phyloP scores from a whole-genome alignment of 2,888 invertebrate genomes.

The Anthrax anthrax region DNA sequence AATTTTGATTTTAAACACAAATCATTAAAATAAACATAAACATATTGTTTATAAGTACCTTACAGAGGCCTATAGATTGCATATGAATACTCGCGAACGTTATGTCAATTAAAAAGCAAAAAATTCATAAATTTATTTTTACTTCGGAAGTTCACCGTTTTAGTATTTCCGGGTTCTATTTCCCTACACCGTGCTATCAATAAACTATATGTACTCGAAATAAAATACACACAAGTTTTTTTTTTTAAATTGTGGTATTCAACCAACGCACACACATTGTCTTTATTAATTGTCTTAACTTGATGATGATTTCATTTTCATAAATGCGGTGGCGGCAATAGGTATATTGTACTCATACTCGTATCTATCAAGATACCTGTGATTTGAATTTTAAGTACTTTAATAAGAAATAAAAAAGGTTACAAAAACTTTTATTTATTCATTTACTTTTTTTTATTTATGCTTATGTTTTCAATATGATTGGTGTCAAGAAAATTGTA shows the following conservation, averaged over 20 bases:
- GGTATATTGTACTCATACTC: not conserved
- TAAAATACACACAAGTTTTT: no score
- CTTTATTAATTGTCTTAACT: not conserved
- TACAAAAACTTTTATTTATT: not conserved
- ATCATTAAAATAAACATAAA: no score
- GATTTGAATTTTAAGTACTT: not conserved
- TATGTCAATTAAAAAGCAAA: no score
- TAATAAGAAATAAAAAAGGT: not conserved
- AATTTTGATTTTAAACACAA: no score
- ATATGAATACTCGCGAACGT: no score
- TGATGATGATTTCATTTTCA: not conserved
- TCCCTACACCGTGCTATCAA: not conserved
- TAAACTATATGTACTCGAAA: no score
- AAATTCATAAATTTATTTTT: not conserved
- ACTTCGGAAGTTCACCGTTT: conserved; percentile 2
- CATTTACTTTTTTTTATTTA: not conserved
- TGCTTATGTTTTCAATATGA: not conserved
- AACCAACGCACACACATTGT: not conserved
- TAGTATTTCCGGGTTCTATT: conserved; percentile 5
- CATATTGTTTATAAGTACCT: no score
- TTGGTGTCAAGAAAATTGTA: not conserved
- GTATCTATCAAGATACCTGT: not conserved
- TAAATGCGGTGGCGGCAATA: not conserved
- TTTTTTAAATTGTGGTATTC: not conserved
- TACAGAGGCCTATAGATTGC: no score